Evolutionary conservation across 2,797 vertebrate genomes (phyloP).

Genomic region (Enteromius thamalakanensis): DNA sequence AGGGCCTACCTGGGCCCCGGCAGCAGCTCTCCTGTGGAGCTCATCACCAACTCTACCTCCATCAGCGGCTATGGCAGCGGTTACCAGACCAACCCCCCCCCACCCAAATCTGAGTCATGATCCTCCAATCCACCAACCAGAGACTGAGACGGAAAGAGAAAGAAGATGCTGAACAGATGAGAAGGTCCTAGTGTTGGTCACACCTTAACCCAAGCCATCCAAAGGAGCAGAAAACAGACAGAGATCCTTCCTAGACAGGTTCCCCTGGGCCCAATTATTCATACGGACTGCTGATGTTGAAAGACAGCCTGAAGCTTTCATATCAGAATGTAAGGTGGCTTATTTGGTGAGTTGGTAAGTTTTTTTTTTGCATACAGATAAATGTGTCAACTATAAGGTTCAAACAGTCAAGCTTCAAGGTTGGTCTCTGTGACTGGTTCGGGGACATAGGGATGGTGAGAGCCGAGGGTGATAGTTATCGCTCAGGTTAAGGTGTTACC

Average conservation of each 20-base stretch:
- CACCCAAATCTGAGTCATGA: constrained; percentile 80
- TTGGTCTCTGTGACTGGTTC: not conserved
- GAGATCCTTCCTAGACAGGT: not conserved
- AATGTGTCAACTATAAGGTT: not conserved
- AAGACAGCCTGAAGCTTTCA: not conserved
- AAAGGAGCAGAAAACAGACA: constrained; percentile 15
- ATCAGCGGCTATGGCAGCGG: constrained; percentile 94
- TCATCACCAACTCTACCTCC: constrained; percentile 77
- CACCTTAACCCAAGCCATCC: constrained; percentile 67
- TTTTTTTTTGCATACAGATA: constrained; percentile 2
- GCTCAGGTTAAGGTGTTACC: constrained; percentile 64
- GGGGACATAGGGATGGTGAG: not conserved
- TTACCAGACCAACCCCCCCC: constrained; percentile 86
- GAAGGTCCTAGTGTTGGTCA: constrained; percentile 65
- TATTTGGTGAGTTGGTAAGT: constrained; percentile 20
- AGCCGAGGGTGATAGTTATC: constrained; percentile 30
- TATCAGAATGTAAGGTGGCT: constrained; percentile 14
- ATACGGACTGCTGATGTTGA: constrained; percentile 8
- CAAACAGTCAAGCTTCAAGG: not conserved
- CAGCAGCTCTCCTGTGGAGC: constrained; percentile 87
- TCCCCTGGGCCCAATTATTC: constrained; percentile 5
- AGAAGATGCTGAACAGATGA: constrained; percentile 59
- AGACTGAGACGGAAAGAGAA: constrained; percentile 54
- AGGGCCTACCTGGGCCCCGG: constrained; percentile 93
- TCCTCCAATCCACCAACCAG: constrained; percentile 53